These are phyloP conservation scores for Neoaliturus tenellus DNA, from an alignment of 2,888 invertebrate genomes.

Conservation along the genomic window DNA sequence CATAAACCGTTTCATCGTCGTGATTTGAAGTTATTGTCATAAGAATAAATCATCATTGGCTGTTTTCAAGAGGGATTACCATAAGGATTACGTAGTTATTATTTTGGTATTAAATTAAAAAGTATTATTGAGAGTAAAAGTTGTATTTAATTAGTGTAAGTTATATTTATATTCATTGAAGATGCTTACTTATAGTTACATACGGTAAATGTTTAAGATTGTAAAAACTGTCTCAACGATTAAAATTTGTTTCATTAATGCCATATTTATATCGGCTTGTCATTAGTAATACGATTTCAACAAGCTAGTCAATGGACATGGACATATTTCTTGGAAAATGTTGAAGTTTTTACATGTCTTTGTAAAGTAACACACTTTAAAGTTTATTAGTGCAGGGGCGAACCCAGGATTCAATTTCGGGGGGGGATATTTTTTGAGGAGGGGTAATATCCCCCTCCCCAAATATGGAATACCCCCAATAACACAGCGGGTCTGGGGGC, in stretches of 20 bases:
- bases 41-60: background rate
- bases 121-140: background rate
- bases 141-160: background rate
- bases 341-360: background rate
- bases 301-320: slow-evolving; percentile 29
- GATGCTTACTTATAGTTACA: background rate
- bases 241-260: background rate
- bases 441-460: too few species aligned
- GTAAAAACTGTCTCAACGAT: too few species aligned
- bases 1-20: background rate
- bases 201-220: too few species aligned
- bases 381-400: too few species aligned
- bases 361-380: background rate
- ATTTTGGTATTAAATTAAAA: background rate
- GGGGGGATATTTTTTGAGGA: too few species aligned
- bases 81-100: background rate
- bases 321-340: background rate
- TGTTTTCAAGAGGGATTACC: background rate
- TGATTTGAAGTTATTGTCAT: background rate
- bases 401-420: too few species aligned
- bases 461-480: too few species aligned
- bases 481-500: too few species aligned
- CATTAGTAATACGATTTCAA: background rate
- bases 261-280: background rate
- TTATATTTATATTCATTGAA: background rate